phyloP scores from a whole-genome alignment of 2,888 invertebrate species.

The Caenorhabditis becei region DNA sequence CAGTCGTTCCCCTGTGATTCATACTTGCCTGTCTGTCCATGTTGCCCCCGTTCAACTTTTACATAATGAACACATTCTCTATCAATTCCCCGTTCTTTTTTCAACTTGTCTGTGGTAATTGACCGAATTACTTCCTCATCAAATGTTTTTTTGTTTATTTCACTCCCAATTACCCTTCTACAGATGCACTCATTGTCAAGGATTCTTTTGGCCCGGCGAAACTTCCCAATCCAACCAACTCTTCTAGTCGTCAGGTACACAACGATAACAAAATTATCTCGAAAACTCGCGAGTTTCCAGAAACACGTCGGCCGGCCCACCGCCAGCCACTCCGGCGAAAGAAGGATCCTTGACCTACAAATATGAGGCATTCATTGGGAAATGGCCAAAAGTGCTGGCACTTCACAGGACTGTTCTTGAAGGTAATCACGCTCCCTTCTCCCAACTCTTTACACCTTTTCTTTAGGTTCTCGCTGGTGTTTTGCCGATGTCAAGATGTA shows the following conservation, averaged over 20 bases:
- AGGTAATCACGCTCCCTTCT: slow-evolving; percentile 56
- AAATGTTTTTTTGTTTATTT: background rate
- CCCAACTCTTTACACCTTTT: background rate
- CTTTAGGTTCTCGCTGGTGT: slow-evolving; percentile 72
- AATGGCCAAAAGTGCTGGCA: slow-evolving; percentile 69
- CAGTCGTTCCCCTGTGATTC: slow-evolving; percentile 26
- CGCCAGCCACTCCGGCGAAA: slow-evolving; percentile 60
- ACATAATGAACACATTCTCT: slow-evolving; percentile 18
- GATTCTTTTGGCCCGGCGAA: slow-evolving; percentile 20
- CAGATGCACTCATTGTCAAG: slow-evolving; percentile 49
- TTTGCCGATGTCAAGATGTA: slow-evolving; percentile 77
- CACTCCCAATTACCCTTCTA: background rate
- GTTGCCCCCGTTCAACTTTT: slow-evolving; percentile 8
- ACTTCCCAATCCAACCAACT: background rate
- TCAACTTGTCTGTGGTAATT: background rate
- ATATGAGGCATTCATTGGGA: slow-evolving; percentile 68
- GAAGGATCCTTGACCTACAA: slow-evolving; percentile 66
- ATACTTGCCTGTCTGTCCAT: slow-evolving; percentile 21
- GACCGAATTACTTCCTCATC: background rate
- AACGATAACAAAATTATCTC: background rate
- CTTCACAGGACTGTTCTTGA: slow-evolving; percentile 74
- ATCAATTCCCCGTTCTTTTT: background rate
- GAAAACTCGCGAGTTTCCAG: slow-evolving; percentile 33
- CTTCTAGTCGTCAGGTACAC: slow-evolving; percentile 27
- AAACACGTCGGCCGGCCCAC: slow-evolving; percentile 68